Evolutionary conservation across 2,797 vertebrate genomes (phyloP), one percentile per base, ranked within the genome.

Genomic region (Urocyon cinereoargenteus): DNA sequence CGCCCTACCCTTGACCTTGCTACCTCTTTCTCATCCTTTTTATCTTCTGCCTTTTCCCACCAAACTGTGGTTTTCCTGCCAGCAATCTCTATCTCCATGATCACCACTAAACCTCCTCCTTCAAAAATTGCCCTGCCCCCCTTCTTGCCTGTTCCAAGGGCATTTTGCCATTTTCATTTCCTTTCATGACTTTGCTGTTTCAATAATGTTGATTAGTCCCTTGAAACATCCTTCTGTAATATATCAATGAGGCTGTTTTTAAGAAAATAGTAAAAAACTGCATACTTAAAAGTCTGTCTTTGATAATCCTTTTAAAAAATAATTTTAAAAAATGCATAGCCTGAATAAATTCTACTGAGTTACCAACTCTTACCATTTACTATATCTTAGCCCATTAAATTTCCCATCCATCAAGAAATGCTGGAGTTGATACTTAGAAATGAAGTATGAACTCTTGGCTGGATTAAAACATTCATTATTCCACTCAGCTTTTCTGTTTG

Each of bases 401-500:
- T 89, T 68, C 94, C 84, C 90, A 95, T 97, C 96, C 77, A 95
- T 97, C 96, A 98, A 93, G 94, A 97, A 96, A 92, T 95, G 51
- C 94, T 95, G 61, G 95, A 88, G 87, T 86, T 92, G 93, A 85
- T 93, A 92, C 90, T 96, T 83, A 93, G 72, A 93, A 95, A 91
- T 96, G 68, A 97, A 97, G 87, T 97, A 94, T 93, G 95, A 84
- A 59, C 87, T 96, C 95, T 97, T 97, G 96, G 93, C 98, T 96
- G 81, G 78, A 94, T 96, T 96, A 96, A 96, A 94, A 97, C 85
- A 79, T 97, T 96, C 96, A 96, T 97, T 96, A 98, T 97, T 97
- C 93, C 96, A 96, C 97, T 98, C 97, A 90, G 64, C 96, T 86
- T 96, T 94, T 97, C 98, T 98, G 79, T 98, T 98, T 97, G 98